Base-by-base conservation (phyloP, 2,797 vertebrate species). In the Paguma larvata region DNA sequence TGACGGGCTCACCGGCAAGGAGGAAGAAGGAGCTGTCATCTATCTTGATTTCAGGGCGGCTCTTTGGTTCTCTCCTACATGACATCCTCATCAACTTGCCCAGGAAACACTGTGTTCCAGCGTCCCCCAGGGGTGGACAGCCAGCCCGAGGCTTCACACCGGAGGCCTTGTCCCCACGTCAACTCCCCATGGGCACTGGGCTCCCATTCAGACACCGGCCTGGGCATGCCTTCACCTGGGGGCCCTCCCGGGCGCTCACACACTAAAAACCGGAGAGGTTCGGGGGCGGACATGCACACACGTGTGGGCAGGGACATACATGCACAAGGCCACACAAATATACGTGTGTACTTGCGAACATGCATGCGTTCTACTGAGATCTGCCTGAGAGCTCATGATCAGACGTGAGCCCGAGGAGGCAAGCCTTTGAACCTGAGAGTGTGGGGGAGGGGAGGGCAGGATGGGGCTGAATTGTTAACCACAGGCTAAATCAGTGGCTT, bases 51-150 rank as follows among this genome's bases (percentile, higher is more conserved):
- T 91, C 78, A 94, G 92, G 91, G 95, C 0, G 0, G 63, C 95
- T 59, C 92, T 83, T 77, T 77, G 78, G 51, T 78, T 96, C 94
- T 46, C 65, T 95, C 87, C 90, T 95, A 86, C 73, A 65, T 65
- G 97, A 97, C 93, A 93, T 67, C 91, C 93, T 97, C 92, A 95
- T 97, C 95, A 97, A 62, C 92, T 87, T 89, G 82, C 70, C 53
- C 18, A 16, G 41, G 85, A 97, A 95, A 90, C 8, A 27, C n/a
- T 27, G 77, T 91, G 53, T 80, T 83, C 68, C 92, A 51, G 82
- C 19, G 2, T 72, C 34, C 95, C 51, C 46, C 2, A 14, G 56
- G 30, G 65, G 23, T 3, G 30, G 78, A 85, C 67, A 86, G 41
- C 19, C 6, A 5, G 53, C 63, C 5, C 5, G 30, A 79, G 68